Base-by-base conservation (phyloP, 2,888 invertebrate species). In the Frankliniella fusca region DNA sequence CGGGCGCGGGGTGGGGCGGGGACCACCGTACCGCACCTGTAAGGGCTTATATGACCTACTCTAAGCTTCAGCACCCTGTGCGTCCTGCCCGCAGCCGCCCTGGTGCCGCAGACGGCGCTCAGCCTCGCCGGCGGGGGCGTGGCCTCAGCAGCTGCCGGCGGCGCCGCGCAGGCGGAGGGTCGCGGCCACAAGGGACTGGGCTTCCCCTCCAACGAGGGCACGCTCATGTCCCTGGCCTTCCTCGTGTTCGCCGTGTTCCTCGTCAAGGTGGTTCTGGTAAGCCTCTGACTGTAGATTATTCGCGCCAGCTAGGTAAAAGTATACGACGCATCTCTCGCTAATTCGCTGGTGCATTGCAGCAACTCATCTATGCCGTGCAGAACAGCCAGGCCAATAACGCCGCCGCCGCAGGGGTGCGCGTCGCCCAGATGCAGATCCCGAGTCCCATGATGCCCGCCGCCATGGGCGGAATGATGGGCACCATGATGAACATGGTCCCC, bases 241-340 rank as follows among this genome's bases (percentile, higher is more conserved):
- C 90, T 96, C 15, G 95, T 95, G 0, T 95, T 95, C 87, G 95
- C 95, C 0, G 95, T 95, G 10, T 95, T 94, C 86, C 90, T 95
- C 82, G 93, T 96, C 81, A 95, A 95, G 89, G 89, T 95, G 61
- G 94, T 95, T 61, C 90, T 95, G 91, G 95, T 95, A 90, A 90
- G 90, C 88, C 81, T 65, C 61, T 12, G 28, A 38, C 28, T 23
- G 54, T 11, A 20, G 38, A 5, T 38, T 5, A 38, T 38, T 38
- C 38, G 38, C 38, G 38, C 38, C 38, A 38, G 38, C 5, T 3
- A 5, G 38, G 38, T 2, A 38, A 38, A 38, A 38, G 5, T 3
- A 38, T 38, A 38, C 3, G 38, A 38, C 3, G 38, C 5, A 38
- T 38, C 38, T 38, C 38, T 38, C 38, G 5, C 38, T 38, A 38